Conservation (phyloP, 2,888 invertebrate species). For the Neoitamus cyanurus region DNA sequence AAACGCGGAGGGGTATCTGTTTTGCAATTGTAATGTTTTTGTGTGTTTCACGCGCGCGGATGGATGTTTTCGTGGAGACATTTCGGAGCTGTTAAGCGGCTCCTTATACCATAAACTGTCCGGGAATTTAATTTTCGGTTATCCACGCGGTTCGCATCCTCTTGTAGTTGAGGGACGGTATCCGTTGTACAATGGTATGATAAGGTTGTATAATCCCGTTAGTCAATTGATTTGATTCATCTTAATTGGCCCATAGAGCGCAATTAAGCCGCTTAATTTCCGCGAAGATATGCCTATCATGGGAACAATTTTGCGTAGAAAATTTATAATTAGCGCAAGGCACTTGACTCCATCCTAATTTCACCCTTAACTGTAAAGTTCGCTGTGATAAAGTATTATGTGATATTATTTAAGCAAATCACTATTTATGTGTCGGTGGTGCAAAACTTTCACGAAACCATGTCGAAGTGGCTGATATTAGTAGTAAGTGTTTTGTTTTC, state of each 20-base stretch:
- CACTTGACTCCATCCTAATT: background rate
- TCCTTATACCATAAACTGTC: background rate
- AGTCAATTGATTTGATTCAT: background rate
- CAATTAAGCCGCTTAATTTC: background rate
- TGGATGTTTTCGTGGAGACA: background rate
- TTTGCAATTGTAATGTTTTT: background rate
- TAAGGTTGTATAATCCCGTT: background rate
- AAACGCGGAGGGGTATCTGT: background rate
- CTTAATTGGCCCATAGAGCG: background rate
- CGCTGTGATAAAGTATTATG: background rate
- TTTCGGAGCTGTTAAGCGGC: background rate
- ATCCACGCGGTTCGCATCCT: background rate
- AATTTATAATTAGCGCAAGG: background rate
- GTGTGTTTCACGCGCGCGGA: background rate
- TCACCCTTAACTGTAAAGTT: background rate
- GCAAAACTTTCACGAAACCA: background rate
- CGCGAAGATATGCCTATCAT: background rate
- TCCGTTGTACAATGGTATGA: background rate
- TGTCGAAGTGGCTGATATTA: background rate
- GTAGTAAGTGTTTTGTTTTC: too few relatives aligned
- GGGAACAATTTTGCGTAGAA: background rate
- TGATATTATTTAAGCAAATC: background rate
- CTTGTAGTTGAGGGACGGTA: background rate
- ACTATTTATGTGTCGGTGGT: background rate
- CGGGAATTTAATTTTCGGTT: background rate